Conservation (phyloP, 1,140 invertebrate genomes). For the Acyrthosiphon pisum region DNA sequence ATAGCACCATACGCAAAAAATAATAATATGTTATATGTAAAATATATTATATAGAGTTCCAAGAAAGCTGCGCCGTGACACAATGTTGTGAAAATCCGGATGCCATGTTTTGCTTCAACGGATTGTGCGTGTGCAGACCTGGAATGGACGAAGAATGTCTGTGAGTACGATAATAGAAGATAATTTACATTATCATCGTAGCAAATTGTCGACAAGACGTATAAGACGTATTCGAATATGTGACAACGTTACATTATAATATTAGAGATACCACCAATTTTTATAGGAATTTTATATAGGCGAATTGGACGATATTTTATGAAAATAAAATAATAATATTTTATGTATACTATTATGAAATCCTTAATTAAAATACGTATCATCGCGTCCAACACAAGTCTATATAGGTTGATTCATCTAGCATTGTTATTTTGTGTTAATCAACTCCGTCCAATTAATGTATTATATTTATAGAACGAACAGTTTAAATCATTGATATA, state of each 20-base stretch:
- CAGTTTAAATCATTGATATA: not conserved
- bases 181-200: not conserved
- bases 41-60: not conserved
- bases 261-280: too few species aligned
- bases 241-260: not conserved
- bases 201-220: not conserved
- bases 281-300: too few species aligned
- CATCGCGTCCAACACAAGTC: not conserved
- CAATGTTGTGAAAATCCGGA: slow-evolving; percentile 43
- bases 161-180: slow-evolving; percentile 12
- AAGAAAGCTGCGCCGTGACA: slow-evolving; percentile 28
- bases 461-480: too few species aligned
- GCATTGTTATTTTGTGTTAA: not conserved
- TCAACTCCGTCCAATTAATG: too few species aligned
- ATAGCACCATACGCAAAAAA: too few species aligned
- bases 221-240: not conserved
- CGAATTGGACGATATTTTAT: not conserved
- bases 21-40: too few species aligned
- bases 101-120: not conserved
- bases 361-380: not conserved
- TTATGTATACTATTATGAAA: too few species aligned
- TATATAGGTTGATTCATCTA: not conserved
- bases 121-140: slow-evolving; percentile 7
- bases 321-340: not conserved
- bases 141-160: slow-evolving; percentile 48